Evolutionary conservation across 2,888 invertebrate species (phyloP).

Genomic region (Cacoxenus indagator): DNA sequence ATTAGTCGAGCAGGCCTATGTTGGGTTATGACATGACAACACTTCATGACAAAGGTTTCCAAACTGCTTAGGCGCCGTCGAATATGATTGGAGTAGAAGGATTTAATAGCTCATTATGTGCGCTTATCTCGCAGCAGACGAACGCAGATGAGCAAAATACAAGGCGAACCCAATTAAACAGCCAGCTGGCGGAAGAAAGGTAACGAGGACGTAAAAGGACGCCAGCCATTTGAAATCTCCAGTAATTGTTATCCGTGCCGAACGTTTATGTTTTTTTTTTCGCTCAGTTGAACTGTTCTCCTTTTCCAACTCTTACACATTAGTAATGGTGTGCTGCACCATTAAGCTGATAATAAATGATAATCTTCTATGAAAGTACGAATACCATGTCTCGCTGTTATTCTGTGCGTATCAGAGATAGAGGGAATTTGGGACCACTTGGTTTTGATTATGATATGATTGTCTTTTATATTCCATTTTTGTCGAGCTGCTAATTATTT

Average conservation of each 20-base stretch:
- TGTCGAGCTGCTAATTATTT: constrained; percentile 10
- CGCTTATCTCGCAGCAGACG: constrained; percentile 6
- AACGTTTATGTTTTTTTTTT: constrained; percentile 59
- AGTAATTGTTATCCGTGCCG: constrained; percentile 62
- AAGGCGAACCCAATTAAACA: too few relatives aligned
- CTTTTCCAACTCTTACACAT: constrained; percentile 18
- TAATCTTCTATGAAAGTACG: constrained; percentile 37
- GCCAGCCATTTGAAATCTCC: too few relatives aligned
- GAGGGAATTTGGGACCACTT: not conserved
- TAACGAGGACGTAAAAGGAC: constrained; percentile 31
- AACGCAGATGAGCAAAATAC: not conserved
- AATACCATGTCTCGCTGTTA: not conserved
- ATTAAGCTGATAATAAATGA: constrained; percentile 64
- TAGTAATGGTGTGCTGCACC: constrained; percentile 54
- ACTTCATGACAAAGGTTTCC: too few relatives aligned
- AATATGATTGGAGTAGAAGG: constrained; percentile 16
- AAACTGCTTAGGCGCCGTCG: too few relatives aligned
- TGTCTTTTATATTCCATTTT: not conserved
- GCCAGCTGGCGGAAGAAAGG: not conserved
- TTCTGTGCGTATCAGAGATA: too few relatives aligned
- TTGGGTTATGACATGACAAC: too few relatives aligned
- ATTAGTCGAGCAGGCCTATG: too few relatives aligned
- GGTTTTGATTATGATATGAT: not conserved
- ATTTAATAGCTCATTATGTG: constrained; percentile 19
- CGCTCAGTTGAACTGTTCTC: not conserved